These are phyloP conservation scores for Girardia tigrina DNA, from an alignment of 2,888 invertebrate genomes.

Conservation along the genomic window DNA sequence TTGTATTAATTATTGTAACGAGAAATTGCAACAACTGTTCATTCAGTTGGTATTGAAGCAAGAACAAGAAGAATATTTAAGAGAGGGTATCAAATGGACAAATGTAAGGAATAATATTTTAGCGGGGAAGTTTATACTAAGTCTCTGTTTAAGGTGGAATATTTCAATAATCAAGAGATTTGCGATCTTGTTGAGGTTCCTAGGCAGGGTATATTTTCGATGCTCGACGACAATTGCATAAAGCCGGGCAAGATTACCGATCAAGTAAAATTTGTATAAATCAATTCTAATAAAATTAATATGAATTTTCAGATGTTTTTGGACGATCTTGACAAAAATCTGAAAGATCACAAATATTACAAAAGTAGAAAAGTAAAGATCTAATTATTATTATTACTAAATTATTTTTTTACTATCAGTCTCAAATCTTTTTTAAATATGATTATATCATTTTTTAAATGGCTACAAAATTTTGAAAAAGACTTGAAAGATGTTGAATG, in stretches of 20 bases:
- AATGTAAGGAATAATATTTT: slow-evolving; percentile 52
- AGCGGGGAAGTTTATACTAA: too few relatives aligned
- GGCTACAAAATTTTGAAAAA: too few relatives aligned
- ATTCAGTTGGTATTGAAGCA: slow-evolving; percentile 91
- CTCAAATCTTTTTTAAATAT: too few relatives aligned
- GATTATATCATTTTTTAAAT: too few relatives aligned
- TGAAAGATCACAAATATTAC: slow-evolving; percentile 73
- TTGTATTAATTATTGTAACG: slow-evolving; percentile 97
- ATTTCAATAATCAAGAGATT: slow-evolving; percentile 89
- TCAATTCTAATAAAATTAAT: not conserved
- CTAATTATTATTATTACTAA: slow-evolving; percentile 31
- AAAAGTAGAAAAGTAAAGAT: slow-evolving; percentile 62
- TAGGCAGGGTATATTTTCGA: slow-evolving; percentile 74
- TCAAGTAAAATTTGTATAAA: slow-evolving; percentile 42
- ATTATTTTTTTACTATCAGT: too few relatives aligned
- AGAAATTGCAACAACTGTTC: slow-evolving; percentile 89
- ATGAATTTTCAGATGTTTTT: slow-evolving; percentile 59
- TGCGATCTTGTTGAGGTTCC: slow-evolving; percentile 85
- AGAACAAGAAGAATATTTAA: slow-evolving; percentile 88
- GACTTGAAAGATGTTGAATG: too few relatives aligned
- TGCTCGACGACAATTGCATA: slow-evolving; percentile 90
- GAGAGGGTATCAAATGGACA: slow-evolving; percentile 87
- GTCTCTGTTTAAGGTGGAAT: slow-evolving; percentile 57
- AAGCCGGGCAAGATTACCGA: slow-evolving; percentile 79
- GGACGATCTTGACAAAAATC: slow-evolving; percentile 78